These are phyloP conservation scores for Papilio helenus DNA, from an alignment of 1,140 invertebrate species.

Conservation along the genomic window DNA sequence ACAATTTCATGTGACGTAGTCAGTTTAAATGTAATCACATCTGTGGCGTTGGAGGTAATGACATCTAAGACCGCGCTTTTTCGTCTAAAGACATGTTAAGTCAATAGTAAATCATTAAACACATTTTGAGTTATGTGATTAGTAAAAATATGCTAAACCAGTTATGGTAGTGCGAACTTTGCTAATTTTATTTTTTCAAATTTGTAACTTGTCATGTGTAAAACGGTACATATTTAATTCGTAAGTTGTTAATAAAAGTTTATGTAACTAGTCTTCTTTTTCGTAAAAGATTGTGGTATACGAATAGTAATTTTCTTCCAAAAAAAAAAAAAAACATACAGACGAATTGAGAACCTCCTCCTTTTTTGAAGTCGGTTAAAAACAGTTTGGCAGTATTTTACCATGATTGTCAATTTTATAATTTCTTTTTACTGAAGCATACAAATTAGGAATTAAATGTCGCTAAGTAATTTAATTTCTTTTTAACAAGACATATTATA, in stretches of 20 bases:
- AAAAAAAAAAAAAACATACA: too few relatives aligned
- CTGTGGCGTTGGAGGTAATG: slow-evolving; percentile 38
- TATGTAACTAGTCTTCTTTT: neutral
- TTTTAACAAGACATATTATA: too few relatives aligned
- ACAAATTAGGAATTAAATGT: too few relatives aligned
- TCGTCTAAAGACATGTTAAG: slow-evolving; percentile 46
- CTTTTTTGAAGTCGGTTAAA: too few relatives aligned
- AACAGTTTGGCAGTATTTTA: too few relatives aligned
- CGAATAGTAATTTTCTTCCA: too few relatives aligned
- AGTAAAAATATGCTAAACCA: neutral
- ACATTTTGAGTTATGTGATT: slow-evolving; percentile 44
- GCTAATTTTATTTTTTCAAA: neutral
- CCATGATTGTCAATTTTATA: too few relatives aligned
- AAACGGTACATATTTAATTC: neutral
- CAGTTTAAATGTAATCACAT: slow-evolving; percentile 24
- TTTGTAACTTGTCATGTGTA: neutral
- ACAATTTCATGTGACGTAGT: neutral
- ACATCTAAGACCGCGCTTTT: slow-evolving; percentile 45
- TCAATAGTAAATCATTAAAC: slow-evolving; percentile 49
- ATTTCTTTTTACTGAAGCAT: too few relatives aligned
- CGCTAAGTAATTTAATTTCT: too few relatives aligned
- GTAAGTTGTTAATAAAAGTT: neutral
- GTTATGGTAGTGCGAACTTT: neutral
- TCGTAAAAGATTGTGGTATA: too few relatives aligned
- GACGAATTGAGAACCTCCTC: too few relatives aligned